Evolutionary conservation across 2,888 invertebrate genomes (phyloP), one percentile per base, ranked within the genome.

Genomic region (Operophtera brumata): DNA sequence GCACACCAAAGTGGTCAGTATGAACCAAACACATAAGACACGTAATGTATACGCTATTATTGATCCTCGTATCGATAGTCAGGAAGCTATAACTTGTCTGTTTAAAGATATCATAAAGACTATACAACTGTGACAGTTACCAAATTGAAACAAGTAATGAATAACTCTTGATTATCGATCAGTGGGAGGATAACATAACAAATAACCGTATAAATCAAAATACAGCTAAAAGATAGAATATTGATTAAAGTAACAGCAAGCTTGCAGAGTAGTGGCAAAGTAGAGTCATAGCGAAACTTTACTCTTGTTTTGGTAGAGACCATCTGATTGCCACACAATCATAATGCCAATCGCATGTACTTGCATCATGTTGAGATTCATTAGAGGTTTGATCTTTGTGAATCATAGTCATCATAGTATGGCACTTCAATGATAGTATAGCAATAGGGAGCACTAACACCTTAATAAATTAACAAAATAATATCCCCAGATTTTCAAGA

Each of bases 271-370:
- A 87, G 87, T 90, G 88, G 89, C 88, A 87, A 86, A 84, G 86
- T 88, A 86, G 87, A 86, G 83, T 90, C 89, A 88, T 86, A 84
- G 89, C 89, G 89, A 90, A 89, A 90, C 89, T 78, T 90, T 90
- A 89, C 88, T 88, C 88, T 75, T 85, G 66, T 73, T 80, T 82
- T 77, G 78, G 78, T 75, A 67, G 75, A 67, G 60, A 76, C 71
- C 78, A 77, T 80, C 71, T 75, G 67, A 86, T 84, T 87, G 89
- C 89, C 88, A 88, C 88, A 87, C 87, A 79, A 68, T 85, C 82
- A 70, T 75, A 73, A 74, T 65, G 83, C 84, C 78, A 78, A 71
- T 74, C 75, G 89, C 89, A 88, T 88, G 87, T 76, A 47, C 12
- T 62, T 60, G 62, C 49, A 64, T 74, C 73, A 69, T 72, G 63